Percentiles rank a stretch among this genome's conserved stretches.
These are phyloP conservation scores for Darevskia nairensis DNA, from an alignment of 2,797 vertebrate genomes.

Conservation along the genomic window DNA sequence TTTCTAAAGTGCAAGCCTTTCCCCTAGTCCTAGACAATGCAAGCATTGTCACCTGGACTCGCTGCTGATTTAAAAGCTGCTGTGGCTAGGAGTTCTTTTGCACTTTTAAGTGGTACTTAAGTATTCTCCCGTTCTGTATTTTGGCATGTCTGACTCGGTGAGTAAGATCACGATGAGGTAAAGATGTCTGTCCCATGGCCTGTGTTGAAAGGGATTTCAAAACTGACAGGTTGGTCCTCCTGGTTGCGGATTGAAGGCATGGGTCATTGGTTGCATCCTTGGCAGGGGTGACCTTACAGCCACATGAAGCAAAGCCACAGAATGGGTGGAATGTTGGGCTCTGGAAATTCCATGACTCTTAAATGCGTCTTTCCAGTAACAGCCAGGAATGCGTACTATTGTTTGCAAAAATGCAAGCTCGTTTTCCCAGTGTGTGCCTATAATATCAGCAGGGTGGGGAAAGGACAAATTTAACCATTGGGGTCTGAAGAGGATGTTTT, in stretches of 20 bases:
- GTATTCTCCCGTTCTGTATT: conserved; percentile 65
- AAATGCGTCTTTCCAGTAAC: not conserved
- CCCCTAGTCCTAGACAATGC: conserved; percentile 48
- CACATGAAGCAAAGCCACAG: not conserved
- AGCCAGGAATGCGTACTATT: not conserved
- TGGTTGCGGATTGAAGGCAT: not conserved
- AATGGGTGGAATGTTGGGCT: not conserved
- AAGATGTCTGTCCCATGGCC: conserved; percentile 48
- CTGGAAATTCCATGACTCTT: not conserved
- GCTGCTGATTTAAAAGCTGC: not conserved
- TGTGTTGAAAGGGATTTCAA: conserved; percentile 29
- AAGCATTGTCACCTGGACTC: conserved; percentile 33
- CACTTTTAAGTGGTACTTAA: conserved; percentile 67
- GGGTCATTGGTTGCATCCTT: not conserved
- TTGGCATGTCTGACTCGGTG: conserved; percentile 45
- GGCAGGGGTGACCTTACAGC: not conserved
- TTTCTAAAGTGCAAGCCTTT: conserved; percentile 46
- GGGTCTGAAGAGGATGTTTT: not conserved
- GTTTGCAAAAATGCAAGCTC: not conserved
- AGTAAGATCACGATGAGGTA: conserved; percentile 51
- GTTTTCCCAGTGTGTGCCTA: not conserved
- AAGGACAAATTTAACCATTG: not conserved
- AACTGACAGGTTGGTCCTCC: not conserved
- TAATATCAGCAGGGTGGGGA: not conserved
- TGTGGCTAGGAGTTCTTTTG: conserved; percentile 24